phyloP scores from a whole-genome alignment of 2,113 vertebrate genomes.

The Dromaius novaehollandiae region DNA sequence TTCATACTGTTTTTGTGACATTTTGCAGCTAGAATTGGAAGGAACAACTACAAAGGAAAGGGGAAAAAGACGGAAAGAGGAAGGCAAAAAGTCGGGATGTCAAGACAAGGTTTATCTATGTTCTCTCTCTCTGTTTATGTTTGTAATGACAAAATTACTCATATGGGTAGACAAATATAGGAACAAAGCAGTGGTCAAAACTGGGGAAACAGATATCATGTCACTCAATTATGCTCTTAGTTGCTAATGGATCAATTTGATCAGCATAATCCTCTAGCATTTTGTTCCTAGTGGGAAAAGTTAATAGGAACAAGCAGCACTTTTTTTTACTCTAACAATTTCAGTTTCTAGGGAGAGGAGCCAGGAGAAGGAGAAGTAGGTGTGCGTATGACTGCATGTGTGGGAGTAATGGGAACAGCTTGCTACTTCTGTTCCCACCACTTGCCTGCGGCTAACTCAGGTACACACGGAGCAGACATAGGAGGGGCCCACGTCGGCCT shows the following conservation, averaged over 20 bases:
- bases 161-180: not conserved
- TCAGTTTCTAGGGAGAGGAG: not conserved
- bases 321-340: not conserved
- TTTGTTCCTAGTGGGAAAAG: not conserved
- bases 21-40: not conserved
- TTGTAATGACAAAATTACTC: conserved; percentile 6
- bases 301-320: not conserved
- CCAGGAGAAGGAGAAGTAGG: not conserved
- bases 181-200: not conserved
- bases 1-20: not conserved
- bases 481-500: not conserved
- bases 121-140: not conserved
- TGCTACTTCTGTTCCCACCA: not conserved
- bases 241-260: not conserved
- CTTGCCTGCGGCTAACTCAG: not conserved
- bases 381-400: fast-evolving
- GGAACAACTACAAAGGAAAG: not conserved
- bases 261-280: not conserved
- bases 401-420: not conserved
- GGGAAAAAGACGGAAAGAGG: not conserved
- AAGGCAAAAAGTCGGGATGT: not conserved
- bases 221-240: not conserved
- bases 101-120: not conserved
- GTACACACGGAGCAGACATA: not conserved
- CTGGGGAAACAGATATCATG: not conserved